Conservation (phyloP, 2,797 vertebrate genomes). For the Scyliorhinus canicula region DNA sequence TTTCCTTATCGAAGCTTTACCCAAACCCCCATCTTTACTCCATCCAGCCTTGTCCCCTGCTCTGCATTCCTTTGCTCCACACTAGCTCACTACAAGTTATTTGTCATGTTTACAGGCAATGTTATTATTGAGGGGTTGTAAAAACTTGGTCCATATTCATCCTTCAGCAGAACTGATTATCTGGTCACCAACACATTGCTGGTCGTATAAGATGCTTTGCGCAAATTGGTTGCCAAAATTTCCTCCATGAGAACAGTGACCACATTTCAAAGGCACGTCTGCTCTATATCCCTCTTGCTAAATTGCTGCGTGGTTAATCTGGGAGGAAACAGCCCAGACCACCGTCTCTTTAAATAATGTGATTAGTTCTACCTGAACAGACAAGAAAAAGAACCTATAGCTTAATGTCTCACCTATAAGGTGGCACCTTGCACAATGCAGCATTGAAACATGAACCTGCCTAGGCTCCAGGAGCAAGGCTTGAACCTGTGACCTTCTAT, state of each 20-base stretch:
- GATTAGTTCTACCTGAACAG: not conserved
- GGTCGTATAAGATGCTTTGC: too few species aligned
- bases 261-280: not conserved
- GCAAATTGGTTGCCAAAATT: not conserved
- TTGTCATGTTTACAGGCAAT: too few species aligned
- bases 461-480: not conserved
- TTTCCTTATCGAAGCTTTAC: too few species aligned
- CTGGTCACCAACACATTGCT: too few species aligned
- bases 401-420: not conserved
- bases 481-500: constrained; percentile 14
- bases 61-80: too few species aligned
- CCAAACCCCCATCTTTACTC: too few species aligned
- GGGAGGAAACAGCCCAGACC: not conserved
- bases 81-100: too few species aligned
- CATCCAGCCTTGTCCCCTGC: too few species aligned
- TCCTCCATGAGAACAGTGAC: not conserved
- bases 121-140: too few species aligned
- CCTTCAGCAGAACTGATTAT: not conserved
- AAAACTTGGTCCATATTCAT: not conserved
- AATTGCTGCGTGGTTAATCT: not conserved
- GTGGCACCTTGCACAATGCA: not conserved
- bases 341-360: not conserved
- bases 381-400: not conserved
- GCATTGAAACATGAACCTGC: not conserved
- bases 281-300: not conserved